These are phyloP conservation scores for Sinotaia quadrata DNA, from an alignment of 2,888 invertebrate genomes.

Conservation along the genomic window DNA sequence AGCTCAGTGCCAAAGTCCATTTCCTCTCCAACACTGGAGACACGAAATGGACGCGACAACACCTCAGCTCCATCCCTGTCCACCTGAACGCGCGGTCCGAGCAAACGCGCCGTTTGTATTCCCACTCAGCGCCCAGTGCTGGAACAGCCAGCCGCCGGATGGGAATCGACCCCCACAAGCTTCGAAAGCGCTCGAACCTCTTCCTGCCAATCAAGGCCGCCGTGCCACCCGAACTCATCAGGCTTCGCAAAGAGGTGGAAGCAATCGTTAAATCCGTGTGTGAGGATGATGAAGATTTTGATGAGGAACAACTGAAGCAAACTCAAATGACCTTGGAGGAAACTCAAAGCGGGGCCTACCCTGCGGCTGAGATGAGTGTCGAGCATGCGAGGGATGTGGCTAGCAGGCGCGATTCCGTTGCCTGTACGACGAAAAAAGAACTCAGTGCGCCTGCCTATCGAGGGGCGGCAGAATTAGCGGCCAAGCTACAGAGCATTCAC, in stretches of 20 bases:
- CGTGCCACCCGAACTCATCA: conserved; percentile 55
- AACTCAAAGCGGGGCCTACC: neutral
- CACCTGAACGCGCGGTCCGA: conserved; percentile 62
- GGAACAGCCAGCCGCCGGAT: conserved; percentile 40
- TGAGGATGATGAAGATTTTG: conserved; percentile 49
- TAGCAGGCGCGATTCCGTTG: neutral
- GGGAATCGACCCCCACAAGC: conserved; percentile 44
- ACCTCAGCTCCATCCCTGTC: conserved; percentile 41
- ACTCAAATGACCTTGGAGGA: neutral
- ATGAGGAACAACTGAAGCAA: conserved; percentile 8
- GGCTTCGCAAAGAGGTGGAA: conserved; percentile 60
- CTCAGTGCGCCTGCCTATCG: neutral
- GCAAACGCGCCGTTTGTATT: conserved; percentile 50
- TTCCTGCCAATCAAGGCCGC: conserved; percentile 56
- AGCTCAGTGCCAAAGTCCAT: conserved; percentile 56
- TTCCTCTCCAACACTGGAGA: conserved; percentile 55
- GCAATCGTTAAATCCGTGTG: conserved; percentile 55
- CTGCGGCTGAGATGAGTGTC: neutral
- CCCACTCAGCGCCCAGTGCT: conserved; percentile 58
- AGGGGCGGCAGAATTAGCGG: neutral
- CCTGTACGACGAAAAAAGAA: neutral
- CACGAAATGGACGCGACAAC: conserved; percentile 51
- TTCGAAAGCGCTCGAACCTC: conserved; percentile 53
- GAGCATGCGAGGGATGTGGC: neutral
- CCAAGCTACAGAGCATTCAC: conserved; percentile 13